Percentiles rank a stretch among this genome's conserved stretches.
Evolutionary conservation across 1,140 invertebrate species (phyloP).

Genomic region (Microplitis demolitor): DNA sequence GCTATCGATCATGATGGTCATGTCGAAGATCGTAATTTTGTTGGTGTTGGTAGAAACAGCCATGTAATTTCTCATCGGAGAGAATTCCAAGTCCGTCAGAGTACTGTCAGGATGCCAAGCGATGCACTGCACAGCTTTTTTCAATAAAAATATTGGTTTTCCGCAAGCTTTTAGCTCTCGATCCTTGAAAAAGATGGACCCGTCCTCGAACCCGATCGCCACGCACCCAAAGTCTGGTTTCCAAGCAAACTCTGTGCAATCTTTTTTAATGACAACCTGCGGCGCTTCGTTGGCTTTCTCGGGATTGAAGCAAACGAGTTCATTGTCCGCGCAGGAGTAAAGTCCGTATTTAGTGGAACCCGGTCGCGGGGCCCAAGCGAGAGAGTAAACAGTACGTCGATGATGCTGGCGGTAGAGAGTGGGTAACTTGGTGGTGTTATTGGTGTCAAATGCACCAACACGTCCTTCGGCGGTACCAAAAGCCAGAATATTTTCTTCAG

Average conservation of each 20-base stretch:
- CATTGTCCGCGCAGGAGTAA: conserved; percentile 61
- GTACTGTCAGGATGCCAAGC: conserved; percentile 75
- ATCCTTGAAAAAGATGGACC: conserved; percentile 51
- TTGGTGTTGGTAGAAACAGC: conserved; percentile 66
- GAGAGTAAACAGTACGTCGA: conserved; percentile 48
- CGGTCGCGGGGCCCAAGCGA: conserved; percentile 58
- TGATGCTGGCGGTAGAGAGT: conserved; percentile 54
- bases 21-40: conserved; percentile 65
- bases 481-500: conserved; percentile 72
- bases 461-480: conserved; percentile 78
- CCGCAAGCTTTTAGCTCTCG: conserved; percentile 37
- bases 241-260: conserved; percentile 66
- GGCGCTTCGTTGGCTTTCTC: conserved; percentile 46
- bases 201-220: conserved; percentile 68
- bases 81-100: conserved; percentile 61
- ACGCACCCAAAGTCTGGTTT: conserved; percentile 66
- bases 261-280: conserved; percentile 42
- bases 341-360: conserved; percentile 44
- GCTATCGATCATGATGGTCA: conserved; percentile 34
- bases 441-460: conserved; percentile 64
- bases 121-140: conserved; percentile 69
- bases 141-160: conserved; percentile 40
- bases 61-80: conserved; percentile 67
- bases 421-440: conserved; percentile 48
- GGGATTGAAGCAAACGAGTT: conserved; percentile 60